Evolutionary conservation across 2,797 vertebrate genomes (phyloP).

Genomic region (Echiichthys vipera): DNA sequence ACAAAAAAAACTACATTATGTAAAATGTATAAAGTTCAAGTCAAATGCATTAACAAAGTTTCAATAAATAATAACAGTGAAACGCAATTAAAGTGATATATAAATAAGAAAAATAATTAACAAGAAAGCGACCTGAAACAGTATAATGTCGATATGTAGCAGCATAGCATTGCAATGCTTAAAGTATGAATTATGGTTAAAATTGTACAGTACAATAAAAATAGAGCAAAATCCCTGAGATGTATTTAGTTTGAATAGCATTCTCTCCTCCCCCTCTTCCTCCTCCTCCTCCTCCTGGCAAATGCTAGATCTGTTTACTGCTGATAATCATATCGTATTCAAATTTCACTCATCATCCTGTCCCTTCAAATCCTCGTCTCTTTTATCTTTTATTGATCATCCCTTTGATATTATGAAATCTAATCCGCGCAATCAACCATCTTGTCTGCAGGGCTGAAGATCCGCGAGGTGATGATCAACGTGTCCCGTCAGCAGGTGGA

Average conservation of each 20-base stretch:
- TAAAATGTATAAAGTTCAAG: too few species aligned
- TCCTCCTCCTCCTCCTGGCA: slow-evolving; percentile 35
- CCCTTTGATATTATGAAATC: slow-evolving; percentile 33
- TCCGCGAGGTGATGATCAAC: slow-evolving; percentile 96
- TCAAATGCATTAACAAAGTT: too few species aligned
- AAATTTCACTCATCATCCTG: slow-evolving; percentile 50
- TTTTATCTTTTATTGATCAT: slow-evolving; percentile 45
- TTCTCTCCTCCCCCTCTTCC: slow-evolving; percentile 21
- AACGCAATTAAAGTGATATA: too few species aligned
- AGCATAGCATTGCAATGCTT: too few species aligned
- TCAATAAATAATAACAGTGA: too few species aligned
- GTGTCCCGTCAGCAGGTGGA: slow-evolving; percentile 98
- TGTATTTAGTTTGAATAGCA: slow-evolving; percentile 14
- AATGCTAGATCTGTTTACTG: slow-evolving; percentile 57
- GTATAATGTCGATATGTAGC: too few species aligned
- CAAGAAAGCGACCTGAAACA: too few species aligned
- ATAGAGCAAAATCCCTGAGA: slow-evolving; percentile 27
- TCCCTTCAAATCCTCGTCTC: slow-evolving; percentile 40
- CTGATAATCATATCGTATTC: slow-evolving; percentile 70
- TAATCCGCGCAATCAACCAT: slow-evolving; percentile 38
- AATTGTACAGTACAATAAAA: too few species aligned
- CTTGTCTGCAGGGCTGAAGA: slow-evolving; percentile 88
- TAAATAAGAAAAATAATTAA: too few species aligned
- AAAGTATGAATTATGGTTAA: too few species aligned
- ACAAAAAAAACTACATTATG: too few species aligned